Base-by-base conservation (phyloP, 2,888 invertebrate species). In the Caenorhabditis sulstoni region DNA sequence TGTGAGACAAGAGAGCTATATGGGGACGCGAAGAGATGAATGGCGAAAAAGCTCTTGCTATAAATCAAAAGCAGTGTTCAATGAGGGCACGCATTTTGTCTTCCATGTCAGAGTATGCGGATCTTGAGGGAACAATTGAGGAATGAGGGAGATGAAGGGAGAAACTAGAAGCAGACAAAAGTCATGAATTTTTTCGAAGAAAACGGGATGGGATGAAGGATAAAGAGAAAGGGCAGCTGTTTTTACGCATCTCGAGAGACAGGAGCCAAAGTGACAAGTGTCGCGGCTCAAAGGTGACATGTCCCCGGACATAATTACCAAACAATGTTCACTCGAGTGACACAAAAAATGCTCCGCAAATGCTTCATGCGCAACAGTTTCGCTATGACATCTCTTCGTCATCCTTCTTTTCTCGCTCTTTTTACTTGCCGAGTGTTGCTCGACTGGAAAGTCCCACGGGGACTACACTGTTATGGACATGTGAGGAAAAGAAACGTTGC, bases 401-500 rank as follows among this genome's bases (percentile, higher is more conserved):
- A 3, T 11, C 41, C 11, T 41, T 23, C 14, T 45, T n/a, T 44
- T 61, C 55, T 39, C 62, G 16, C 20, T 20, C 47, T 18, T 20
- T 20, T 12, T 14, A 22, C 20, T 22, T 11, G 11, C 11, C 50
- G 12, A 29, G 12, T 50, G 22, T 50, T 50, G 20, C 49, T 57
- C 37, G 59, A 5, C 35, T 35, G 14, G n/a, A 55, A 71, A 64
- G 41, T 73, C 73, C 73, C 73, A 73, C 73, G 64, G 73, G 73
- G 49, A 49, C 52, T 59, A 39, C 37, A 70, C 70, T 70, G 71
- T 71, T 71, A 73, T 73, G 64, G 71, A 16, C 35, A 64, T 57
- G 73, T 64, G 73, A 50, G 64, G 73, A 64, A 64, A 71, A 73
- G 61, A 65, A 57, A 57, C 64, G 71, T 64, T 50, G 64, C 64